Conservation (phyloP, 2,888 invertebrate genomes). For the Torymus auratus region DNA sequence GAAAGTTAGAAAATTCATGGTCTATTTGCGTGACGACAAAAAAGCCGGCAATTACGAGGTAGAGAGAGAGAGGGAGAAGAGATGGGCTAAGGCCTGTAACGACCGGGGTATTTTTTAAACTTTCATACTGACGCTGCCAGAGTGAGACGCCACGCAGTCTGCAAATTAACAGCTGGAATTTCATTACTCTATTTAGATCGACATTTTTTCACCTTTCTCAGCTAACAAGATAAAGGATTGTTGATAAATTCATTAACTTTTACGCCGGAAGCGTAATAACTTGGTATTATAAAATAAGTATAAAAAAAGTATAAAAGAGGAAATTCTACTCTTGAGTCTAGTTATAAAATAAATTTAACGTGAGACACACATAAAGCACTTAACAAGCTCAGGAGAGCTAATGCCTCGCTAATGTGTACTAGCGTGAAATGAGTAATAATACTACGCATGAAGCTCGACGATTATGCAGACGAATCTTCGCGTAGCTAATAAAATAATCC, state of each 20-base stretch:
- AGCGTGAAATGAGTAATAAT: no score
- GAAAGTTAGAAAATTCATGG: slow-evolving; percentile 47
- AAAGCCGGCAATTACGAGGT: slow-evolving; percentile 14
- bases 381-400: no score
- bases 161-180: slow-evolving; percentile 42
- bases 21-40: slow-evolving; percentile 44
- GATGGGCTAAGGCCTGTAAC: background rate
- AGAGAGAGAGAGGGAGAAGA: background rate
- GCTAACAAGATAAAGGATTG: background rate
- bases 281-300: background rate
- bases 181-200: slow-evolving; percentile 25
- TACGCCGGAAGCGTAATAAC: background rate
- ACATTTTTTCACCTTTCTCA: slow-evolving; percentile 19
- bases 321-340: background rate
- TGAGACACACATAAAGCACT: no score
- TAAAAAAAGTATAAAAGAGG: no score
- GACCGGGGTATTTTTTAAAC: slow-evolving; percentile 37
- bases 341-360: no score
- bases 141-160: slow-evolving; percentile 30
- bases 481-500: slow-evolving; percentile 23
- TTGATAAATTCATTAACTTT: no score
- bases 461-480: background rate
- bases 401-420: no score
- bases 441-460: no score
- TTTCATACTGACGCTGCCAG: slow-evolving; percentile 22